phyloP scores from a whole-genome alignment of 2,797 vertebrate genomes.

The Erethizon dorsatum region DNA sequence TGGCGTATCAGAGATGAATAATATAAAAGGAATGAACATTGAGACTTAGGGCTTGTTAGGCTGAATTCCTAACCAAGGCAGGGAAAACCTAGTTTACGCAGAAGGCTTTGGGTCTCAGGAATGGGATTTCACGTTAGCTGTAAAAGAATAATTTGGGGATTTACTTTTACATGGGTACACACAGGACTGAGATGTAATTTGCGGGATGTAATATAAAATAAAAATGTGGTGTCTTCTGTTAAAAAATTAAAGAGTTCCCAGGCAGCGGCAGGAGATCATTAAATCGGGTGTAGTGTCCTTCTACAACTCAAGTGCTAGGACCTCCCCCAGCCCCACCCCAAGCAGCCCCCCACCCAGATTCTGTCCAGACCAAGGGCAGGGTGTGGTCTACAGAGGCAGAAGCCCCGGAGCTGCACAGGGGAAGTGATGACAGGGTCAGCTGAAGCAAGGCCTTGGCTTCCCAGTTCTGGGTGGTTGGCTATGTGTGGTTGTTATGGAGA shows the following conservation, averaged over 20 bases:
- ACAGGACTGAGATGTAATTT: neutral
- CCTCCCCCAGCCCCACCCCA: neutral
- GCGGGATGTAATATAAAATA: neutral
- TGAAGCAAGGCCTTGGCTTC: neutral
- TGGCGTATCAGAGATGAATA: neutral
- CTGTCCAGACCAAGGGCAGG: neutral
- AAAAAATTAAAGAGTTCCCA: neutral
- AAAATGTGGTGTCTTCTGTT: neutral
- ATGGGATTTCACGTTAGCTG: neutral
- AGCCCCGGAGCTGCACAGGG: accelerated
- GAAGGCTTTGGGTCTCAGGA: neutral
- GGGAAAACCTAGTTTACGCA: neutral
- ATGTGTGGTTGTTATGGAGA: neutral
- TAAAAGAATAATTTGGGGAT: neutral
- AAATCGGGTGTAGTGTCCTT: neutral
- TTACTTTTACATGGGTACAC: neutral
- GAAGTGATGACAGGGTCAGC: neutral
- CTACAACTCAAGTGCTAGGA: neutral
- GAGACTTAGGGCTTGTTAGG: neutral
- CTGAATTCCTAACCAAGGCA: neutral
- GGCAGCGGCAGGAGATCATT: neutral
- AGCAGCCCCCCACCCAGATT: neutral
- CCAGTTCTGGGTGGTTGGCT: neutral
- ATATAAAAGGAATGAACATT: neutral
- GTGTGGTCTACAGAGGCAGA: neutral